These are phyloP conservation scores for Alca torda DNA, from an alignment of 2,797 vertebrate genomes.

Conservation along the genomic window DNA sequence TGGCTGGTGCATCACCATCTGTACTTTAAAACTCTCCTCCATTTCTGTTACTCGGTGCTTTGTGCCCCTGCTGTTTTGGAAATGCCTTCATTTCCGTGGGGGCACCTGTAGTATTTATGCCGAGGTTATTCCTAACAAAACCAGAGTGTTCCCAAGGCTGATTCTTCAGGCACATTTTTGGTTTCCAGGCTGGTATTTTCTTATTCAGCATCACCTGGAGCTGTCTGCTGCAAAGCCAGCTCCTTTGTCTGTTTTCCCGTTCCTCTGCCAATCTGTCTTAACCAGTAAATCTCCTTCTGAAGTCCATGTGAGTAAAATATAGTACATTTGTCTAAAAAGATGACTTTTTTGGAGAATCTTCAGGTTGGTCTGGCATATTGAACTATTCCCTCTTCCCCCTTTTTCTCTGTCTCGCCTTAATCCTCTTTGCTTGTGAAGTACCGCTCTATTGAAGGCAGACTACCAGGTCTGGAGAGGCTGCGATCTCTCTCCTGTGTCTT, in stretches of 20 bases:
- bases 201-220: conserved; percentile 20
- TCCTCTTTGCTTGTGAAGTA: conserved; percentile 8
- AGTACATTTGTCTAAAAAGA: not conserved
- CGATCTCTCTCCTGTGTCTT: not conserved
- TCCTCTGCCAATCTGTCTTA: conserved; percentile 21
- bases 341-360: not conserved
- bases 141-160: not conserved
- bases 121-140: not conserved
- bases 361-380: not conserved
- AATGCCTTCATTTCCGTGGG: not conserved
- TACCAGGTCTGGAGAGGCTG: not conserved
- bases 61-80: not conserved
- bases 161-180: conserved; percentile 4
- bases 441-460: not conserved
- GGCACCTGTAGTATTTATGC: not conserved
- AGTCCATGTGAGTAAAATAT: not conserved
- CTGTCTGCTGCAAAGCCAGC: conserved; percentile 25
- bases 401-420: not conserved
- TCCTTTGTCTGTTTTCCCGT: conserved; percentile 15
- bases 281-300: conserved; percentile 18
- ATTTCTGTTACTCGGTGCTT: not conserved
- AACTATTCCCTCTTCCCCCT: not conserved
- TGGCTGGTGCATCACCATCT: not conserved
- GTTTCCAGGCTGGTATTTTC: conserved; percentile 28
- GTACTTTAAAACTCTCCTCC: not conserved